Evolutionary conservation across 2,888 invertebrate genomes (phyloP), one percentile per base, ranked within the genome.

Genomic region (Apotomis betuletana): DNA sequence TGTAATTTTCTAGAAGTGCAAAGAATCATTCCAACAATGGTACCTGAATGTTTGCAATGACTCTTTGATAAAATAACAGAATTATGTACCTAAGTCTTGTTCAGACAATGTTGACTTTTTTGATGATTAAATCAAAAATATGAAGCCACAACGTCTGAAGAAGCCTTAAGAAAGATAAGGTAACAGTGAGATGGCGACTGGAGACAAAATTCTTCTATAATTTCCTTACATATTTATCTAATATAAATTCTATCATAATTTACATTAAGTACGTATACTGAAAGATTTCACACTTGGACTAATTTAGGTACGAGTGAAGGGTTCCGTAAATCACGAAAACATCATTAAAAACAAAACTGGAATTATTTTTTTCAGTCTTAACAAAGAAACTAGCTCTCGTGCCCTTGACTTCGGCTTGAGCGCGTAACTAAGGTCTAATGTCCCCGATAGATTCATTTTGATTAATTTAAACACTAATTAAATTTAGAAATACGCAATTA

Each of bases 231-330:
- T 65, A 65, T 87, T 91, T 90, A 91, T 91, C 91, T 92, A 92
- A 89, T 93, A 92, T 93, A 93, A 91, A 92, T 90, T 93, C 91
- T 93, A 91, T 91, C 84, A 83, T 87, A 91, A 89, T 91, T 92
- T 92, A 92, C 89, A 92, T 92, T 93, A 93, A 93, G 93, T 93
- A 93, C 93, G 93, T 93, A 93, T 93, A 93, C 93, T 88, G 93
- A 93, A 92, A 91, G 86, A 91, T 89, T 92, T 91, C 88, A 90
- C 89, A 83, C 84, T 90, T 90, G 90, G 90, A 91, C 90, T 91
- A 90, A 89, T 87, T 88, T 86, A 90, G 88, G 87, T 90, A 90
- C 90, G 83, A 87, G 87, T 84, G 87, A 87, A 85, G 82, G 78
- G 82, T 82, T 80, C 80, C 86, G 86, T 84, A 81, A 84, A 85